Evolutionary conservation across 2,113 vertebrate species (phyloP).

Genomic region (Chaetura pelagica): DNA sequence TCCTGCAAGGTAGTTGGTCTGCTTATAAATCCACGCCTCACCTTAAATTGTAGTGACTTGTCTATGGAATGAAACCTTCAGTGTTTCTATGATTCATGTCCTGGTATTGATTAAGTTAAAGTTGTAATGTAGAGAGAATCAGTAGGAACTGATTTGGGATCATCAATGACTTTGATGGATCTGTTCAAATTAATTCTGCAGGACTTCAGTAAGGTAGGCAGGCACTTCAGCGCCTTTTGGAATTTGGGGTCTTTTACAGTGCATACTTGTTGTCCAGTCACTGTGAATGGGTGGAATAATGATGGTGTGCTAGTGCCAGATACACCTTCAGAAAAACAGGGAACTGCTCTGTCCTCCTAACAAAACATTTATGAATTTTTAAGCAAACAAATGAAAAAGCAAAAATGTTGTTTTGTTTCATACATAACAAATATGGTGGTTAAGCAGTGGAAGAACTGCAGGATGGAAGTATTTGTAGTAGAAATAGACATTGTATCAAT

Average conservation of each 20-base stretch:
- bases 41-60: background rate
- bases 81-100: background rate
- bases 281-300: background rate
- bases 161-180: background rate
- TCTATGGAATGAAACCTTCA: background rate
- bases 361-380: background rate
- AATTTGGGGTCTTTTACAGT: background rate
- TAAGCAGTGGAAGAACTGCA: background rate
- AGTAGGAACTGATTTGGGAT: background rate
- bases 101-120: background rate
- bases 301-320: background rate
- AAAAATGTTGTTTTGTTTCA: accelerated
- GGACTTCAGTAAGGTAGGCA: background rate
- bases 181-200: background rate
- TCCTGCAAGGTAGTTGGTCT: background rate
- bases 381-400: background rate
- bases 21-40: background rate
- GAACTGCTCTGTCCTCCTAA: background rate
- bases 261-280: background rate
- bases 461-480: background rate
- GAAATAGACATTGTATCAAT: background rate
- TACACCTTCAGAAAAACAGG: background rate
- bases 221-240: background rate
- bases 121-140: background rate
- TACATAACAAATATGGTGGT: background rate